Percentiles rank a stretch among this genome's conserved stretches.
phyloP scores from a whole-genome alignment of 2,113 vertebrate genomes.

The Suncus etruscus region DNA sequence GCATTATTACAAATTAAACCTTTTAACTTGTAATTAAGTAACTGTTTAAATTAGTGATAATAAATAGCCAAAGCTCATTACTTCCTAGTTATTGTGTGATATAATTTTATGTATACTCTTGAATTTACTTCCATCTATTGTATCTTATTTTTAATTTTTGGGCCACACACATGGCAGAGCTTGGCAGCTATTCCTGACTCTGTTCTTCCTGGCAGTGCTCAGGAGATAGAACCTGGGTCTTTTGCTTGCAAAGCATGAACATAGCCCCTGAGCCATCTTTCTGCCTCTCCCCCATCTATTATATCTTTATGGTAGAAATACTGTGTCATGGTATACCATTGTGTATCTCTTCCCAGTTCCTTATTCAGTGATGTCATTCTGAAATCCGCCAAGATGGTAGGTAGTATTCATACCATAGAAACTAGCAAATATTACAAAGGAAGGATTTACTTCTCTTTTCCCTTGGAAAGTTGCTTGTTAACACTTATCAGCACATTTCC shows the following conservation, averaged over 20 bases:
- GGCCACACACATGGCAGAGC: too few species aligned
- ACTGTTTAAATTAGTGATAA: background rate
- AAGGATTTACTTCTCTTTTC: background rate
- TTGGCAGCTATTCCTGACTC: too few species aligned
- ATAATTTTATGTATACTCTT: background rate
- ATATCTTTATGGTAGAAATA: background rate
- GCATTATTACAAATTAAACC: conserved; percentile 21
- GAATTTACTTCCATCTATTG: background rate
- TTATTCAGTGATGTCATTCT: background rate
- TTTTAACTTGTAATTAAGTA: conserved; percentile 47
- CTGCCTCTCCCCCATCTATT: background rate
- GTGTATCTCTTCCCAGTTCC: background rate
- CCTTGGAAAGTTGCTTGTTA: background rate
- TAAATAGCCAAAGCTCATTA: background rate
- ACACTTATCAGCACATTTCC: background rate
- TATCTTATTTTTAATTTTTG: too few species aligned
- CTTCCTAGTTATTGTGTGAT: background rate
- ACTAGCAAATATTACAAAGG: background rate
- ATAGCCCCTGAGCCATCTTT: background rate
- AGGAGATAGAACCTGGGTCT: too few species aligned
- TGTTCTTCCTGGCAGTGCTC: too few species aligned
- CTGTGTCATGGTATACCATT: background rate
- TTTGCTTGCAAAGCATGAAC: too few species aligned
- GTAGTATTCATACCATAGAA: background rate
- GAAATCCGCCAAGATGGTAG: background rate